phyloP scores from a whole-genome alignment of 37 sponge, comb jelly and placozoan species.

The Geodia barretti region DNA sequence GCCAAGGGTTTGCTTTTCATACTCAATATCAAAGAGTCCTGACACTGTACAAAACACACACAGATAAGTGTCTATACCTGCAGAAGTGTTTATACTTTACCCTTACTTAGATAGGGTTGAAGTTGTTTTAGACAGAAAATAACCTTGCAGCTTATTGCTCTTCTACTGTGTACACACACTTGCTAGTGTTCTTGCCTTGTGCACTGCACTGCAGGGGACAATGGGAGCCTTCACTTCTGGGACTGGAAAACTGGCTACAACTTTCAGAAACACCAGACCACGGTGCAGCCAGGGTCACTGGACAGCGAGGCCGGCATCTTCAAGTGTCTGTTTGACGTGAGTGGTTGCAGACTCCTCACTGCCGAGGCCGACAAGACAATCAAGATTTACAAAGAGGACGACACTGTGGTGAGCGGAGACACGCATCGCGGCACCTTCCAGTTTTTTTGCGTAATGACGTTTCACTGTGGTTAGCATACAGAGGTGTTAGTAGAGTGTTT shows the following conservation, averaged over 20 bases:
- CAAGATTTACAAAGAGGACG: conserved; percentile 98
- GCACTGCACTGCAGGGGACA: conserved; percentile 69
- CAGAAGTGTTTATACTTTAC: no score
- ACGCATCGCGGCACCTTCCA: neutral
- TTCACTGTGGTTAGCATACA: no score
- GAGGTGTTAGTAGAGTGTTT: no score
- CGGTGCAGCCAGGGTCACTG: conserved; percentile 96
- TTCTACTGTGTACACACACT: no score
- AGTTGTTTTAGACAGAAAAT: no score
- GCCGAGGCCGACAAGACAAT: conserved; percentile 98
- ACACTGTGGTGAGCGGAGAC: conserved; percentile 79
- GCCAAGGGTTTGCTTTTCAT: no score
- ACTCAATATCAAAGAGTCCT: no score
- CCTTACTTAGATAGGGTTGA: no score
- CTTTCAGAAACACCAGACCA: conserved; percentile 92
- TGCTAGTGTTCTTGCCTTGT: neutral
- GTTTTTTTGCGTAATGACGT: neutral
- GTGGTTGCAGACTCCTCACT: conserved; percentile 91
- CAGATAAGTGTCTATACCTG: no score
- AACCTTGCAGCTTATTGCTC: no score
- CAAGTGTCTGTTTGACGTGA: conserved; percentile 82
- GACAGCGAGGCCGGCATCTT: conserved; percentile 98
- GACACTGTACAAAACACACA: no score
- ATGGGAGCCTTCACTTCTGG: conserved; percentile 97
- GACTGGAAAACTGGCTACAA: conserved; percentile 98